Percentiles rank a stretch among this genome's conserved stretches.
Evolutionary conservation across 2,797 vertebrate species (phyloP).

Genomic region (Galago senegalensis): DNA sequence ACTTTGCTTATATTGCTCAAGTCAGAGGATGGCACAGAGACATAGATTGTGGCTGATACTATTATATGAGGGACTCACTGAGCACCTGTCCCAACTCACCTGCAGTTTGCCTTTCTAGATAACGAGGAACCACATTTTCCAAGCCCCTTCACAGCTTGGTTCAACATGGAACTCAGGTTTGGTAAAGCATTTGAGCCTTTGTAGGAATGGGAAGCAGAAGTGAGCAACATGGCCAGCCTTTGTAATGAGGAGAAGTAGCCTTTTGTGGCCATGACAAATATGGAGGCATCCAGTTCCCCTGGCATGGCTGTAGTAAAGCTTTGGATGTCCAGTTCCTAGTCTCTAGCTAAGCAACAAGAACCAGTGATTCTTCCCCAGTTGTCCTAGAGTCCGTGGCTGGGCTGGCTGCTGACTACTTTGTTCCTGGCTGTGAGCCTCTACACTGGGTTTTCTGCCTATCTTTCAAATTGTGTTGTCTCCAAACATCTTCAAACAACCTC

Average conservation of each 20-base stretch:
- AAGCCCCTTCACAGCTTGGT: neutral
- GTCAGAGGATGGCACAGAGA: neutral
- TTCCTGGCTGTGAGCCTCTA: neutral
- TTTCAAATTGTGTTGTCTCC: neutral
- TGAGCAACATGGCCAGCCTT: neutral
- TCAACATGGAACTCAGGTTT: neutral
- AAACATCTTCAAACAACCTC: neutral
- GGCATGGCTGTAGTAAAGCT: neutral
- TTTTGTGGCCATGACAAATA: too few species aligned
- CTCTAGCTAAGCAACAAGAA: neutral
- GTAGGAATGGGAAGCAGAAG: neutral
- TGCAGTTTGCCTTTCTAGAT: neutral
- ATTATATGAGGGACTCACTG: neutral
- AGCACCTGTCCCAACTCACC: neutral
- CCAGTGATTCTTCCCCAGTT: neutral
- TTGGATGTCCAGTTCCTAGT: neutral
- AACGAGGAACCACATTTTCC: neutral
- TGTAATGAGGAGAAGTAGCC: neutral
- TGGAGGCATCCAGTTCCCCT: neutral
- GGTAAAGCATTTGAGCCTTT: neutral
- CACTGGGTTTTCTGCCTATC: neutral
- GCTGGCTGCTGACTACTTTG: neutral
- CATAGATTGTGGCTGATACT: neutral
- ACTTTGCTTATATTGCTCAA: neutral
- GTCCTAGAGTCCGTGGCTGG: rapidly evolving